Evolutionary conservation across 2,113 vertebrate genomes (phyloP).

Genomic region (Takifugu bimaculatus): DNA sequence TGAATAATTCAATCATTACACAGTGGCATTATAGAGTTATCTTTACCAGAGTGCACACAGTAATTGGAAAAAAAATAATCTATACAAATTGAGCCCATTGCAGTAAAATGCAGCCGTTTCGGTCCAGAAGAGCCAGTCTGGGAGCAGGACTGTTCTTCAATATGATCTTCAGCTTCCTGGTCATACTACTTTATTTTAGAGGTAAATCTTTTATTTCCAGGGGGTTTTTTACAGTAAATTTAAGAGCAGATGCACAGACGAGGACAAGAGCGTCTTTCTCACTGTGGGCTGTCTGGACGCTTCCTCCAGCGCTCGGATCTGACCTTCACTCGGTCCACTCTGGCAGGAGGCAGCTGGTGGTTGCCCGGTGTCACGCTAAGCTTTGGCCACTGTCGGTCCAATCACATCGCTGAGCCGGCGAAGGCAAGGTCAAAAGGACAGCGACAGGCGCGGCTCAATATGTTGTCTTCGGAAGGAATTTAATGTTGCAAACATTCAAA

Average conservation of each 20-base stretch:
- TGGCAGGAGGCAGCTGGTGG: conserved; percentile 58
- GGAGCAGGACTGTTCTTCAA: neutral
- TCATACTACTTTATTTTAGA: no score
- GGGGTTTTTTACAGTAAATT: no score
- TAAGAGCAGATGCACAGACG: no score
- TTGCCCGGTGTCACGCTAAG: conserved; percentile 64
- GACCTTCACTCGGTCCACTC: conserved; percentile 60
- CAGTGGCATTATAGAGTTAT: neutral
- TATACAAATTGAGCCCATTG: conserved; percentile 78
- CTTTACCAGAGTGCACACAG: conserved; percentile 55
- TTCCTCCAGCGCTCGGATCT: conserved; percentile 41
- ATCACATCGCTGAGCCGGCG: conserved; percentile 43
- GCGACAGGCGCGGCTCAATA: conserved; percentile 9
- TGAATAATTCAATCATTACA: conserved; percentile 52
- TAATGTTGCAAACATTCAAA: neutral
- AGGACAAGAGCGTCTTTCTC: conserved; percentile 21
- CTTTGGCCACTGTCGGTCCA: conserved; percentile 54
- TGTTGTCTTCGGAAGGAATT: neutral
- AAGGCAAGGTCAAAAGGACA: conserved; percentile 58
- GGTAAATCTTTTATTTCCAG: no score
- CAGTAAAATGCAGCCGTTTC: conserved; percentile 62
- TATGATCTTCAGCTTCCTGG: no score
- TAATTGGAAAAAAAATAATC: conserved; percentile 80
- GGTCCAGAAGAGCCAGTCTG: conserved; percentile 54
- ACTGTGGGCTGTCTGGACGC: conserved; percentile 8